These are phyloP conservation scores for Loxodonta africana DNA, from an alignment of 2,113 vertebrate genomes.

Conservation along the genomic window DNA sequence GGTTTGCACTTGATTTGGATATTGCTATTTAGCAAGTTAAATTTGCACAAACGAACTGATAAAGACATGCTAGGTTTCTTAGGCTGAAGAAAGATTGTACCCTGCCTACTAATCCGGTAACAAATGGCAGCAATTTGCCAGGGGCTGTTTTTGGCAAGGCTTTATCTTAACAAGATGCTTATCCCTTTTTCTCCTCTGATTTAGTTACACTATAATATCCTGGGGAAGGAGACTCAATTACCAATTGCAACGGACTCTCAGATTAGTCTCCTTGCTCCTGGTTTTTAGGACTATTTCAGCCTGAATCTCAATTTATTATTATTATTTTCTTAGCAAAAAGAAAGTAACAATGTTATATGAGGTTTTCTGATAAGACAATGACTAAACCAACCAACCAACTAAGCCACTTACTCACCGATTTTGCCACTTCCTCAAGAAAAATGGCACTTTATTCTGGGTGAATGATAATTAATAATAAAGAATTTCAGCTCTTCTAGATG, in stretches of 20 bases:
- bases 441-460: neutral
- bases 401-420: neutral
- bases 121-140: slow-evolving; percentile 73
- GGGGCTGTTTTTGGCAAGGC: slow-evolving; percentile 63
- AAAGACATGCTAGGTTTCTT: neutral
- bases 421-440: slow-evolving; percentile 38
- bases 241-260: slow-evolving; percentile 73
- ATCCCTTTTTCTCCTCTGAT: slow-evolving; percentile 71
- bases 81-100: slow-evolving; percentile 43
- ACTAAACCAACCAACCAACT: neutral
- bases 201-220: slow-evolving; percentile 81
- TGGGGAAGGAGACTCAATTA: slow-evolving; percentile 81
- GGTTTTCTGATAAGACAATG: neutral
- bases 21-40: neutral
- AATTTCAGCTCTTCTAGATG: neutral
- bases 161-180: slow-evolving; percentile 81
- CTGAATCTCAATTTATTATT: slow-evolving; percentile 49
- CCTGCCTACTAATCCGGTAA: neutral
- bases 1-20: neutral
- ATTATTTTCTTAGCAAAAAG: slow-evolving; percentile 60
- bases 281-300: slow-evolving; percentile 84
- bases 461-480: neutral
- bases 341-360: neutral
- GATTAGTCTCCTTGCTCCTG: slow-evolving; percentile 56
- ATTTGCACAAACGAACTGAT: neutral